These are phyloP conservation scores for Cryptus armator DNA, from an alignment of 2,888 invertebrate species.

Conservation along the genomic window DNA sequence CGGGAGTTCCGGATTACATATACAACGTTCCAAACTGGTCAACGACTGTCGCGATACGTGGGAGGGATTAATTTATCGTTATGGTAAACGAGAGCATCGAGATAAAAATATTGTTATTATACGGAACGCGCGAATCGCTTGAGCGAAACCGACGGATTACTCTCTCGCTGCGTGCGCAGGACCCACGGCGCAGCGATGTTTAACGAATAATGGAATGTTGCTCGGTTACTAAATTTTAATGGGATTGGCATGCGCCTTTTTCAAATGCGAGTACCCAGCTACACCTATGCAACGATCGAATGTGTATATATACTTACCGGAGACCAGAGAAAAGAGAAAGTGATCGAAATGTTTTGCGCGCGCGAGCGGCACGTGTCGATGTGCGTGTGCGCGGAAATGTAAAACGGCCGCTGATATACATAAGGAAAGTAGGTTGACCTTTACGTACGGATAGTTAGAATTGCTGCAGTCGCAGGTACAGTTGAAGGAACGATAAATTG, in stretches of 20 bases:
- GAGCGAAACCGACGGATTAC: background rate
- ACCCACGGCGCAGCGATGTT: background rate
- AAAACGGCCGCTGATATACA: conserved; percentile 63
- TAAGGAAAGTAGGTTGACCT: conserved; percentile 70
- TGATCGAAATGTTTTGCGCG: conserved; percentile 67
- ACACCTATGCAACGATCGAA: conserved; percentile 11
- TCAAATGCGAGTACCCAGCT: background rate
- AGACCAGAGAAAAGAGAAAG: conserved; percentile 70
- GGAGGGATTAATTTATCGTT: background rate
- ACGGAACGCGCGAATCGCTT: background rate
- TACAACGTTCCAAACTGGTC: too few species aligned
- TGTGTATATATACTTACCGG: conserved; percentile 7
- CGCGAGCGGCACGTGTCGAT: conserved; percentile 55
- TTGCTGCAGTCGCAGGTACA: background rate
- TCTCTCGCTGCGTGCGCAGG: background rate
- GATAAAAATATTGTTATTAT: background rate
- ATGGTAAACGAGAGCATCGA: background rate
- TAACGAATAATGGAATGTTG: conserved; percentile 56
- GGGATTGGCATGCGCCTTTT: conserved; percentile 38
- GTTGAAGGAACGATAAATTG: too few species aligned
- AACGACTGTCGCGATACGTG: background rate
- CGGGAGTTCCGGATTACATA: background rate
- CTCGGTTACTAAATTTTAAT: conserved; percentile 31
- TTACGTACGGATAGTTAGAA: conserved; percentile 32
- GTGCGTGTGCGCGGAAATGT: conserved; percentile 64